Percentiles rank a stretch among this genome's conserved stretches.
phyloP scores from a whole-genome alignment of 1,140 invertebrate species.

The Drosophila subobscura region DNA sequence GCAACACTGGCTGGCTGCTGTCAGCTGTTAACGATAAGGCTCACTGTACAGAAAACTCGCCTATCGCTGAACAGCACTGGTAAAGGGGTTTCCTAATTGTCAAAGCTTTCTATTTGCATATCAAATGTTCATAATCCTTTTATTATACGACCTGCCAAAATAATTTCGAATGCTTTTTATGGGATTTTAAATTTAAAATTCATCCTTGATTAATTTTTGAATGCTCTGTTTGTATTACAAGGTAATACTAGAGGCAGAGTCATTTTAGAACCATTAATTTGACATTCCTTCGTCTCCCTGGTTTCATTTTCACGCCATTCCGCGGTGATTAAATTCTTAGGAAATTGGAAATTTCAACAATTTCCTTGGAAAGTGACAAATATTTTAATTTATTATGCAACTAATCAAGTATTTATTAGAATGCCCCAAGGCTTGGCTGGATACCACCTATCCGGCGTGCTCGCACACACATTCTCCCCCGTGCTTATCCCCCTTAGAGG shows the following conservation, averaged over 20 bases:
- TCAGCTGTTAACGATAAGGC: constrained; percentile 51
- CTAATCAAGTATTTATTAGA: constrained; percentile 73
- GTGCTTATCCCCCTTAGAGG: neutral
- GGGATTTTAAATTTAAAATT: too few relatives aligned
- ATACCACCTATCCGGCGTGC: constrained; percentile 30
- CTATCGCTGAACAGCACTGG: constrained; percentile 25
- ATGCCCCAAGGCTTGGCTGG: constrained; percentile 57
- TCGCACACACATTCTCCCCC: neutral
- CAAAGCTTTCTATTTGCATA: constrained; percentile 23
- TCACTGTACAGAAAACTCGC: constrained; percentile 17
- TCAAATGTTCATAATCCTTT: too few relatives aligned
- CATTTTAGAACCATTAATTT: too few relatives aligned
- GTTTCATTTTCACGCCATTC: neutral
- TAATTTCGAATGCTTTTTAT: too few relatives aligned
- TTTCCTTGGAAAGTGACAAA: constrained; percentile 60
- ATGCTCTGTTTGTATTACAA: too few relatives aligned
- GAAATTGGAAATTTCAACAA: constrained; percentile 36
- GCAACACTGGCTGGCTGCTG: constrained; percentile 26
- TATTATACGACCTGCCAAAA: constrained; percentile 14
- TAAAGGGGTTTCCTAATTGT: constrained; percentile 42
- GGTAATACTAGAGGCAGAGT: too few relatives aligned
- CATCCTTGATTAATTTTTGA: too few relatives aligned
- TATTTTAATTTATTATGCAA: constrained; percentile 74
- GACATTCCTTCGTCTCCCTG: neutral
- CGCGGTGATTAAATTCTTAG: constrained; percentile 37